Percentiles rank a stretch among this genome's conserved stretches.
Evolutionary conservation across 2,113 vertebrate species (phyloP).

Genomic region (Pagrus major): DNA sequence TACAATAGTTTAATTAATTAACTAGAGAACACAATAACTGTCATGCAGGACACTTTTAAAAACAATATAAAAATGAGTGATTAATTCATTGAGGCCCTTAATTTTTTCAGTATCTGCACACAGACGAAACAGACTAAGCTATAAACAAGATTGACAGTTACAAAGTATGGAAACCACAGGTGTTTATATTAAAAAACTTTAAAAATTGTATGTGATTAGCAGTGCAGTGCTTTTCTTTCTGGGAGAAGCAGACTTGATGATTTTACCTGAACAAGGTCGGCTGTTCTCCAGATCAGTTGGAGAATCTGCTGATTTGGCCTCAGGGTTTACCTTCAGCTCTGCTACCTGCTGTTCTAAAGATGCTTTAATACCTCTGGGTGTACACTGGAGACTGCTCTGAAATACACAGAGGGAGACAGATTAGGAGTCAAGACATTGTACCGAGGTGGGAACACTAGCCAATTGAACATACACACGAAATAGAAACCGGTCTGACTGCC

Average conservation of each 20-base stretch:
- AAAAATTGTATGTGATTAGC: neutral
- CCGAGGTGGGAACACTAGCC: neutral
- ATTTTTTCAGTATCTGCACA: neutral
- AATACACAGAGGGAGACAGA: conserved; percentile 32
- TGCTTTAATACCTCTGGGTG: conserved; percentile 76
- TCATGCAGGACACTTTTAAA: too few species aligned
- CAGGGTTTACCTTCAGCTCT: conserved; percentile 83
- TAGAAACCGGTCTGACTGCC: neutral
- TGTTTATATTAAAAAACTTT: neutral
- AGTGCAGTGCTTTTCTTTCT: neutral
- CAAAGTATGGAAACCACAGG: neutral
- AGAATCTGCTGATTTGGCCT: conserved; percentile 53
- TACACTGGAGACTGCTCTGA: conserved; percentile 67
- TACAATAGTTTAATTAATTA: too few species aligned
- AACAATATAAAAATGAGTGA: neutral
- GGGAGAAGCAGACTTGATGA: conserved; percentile 1
- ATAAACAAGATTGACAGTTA: neutral
- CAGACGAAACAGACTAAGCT: neutral
- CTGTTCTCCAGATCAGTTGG: conserved; percentile 52
- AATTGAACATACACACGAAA: neutral
- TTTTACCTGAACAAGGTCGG: conserved; percentile 81
- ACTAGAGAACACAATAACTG: neutral
- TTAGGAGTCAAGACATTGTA: neutral
- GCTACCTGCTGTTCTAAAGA: conserved; percentile 88
- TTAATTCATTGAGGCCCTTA: neutral